phyloP scores from a whole-genome alignment of 2,113 vertebrate genomes.

The Benitochromis conjunctus region DNA sequence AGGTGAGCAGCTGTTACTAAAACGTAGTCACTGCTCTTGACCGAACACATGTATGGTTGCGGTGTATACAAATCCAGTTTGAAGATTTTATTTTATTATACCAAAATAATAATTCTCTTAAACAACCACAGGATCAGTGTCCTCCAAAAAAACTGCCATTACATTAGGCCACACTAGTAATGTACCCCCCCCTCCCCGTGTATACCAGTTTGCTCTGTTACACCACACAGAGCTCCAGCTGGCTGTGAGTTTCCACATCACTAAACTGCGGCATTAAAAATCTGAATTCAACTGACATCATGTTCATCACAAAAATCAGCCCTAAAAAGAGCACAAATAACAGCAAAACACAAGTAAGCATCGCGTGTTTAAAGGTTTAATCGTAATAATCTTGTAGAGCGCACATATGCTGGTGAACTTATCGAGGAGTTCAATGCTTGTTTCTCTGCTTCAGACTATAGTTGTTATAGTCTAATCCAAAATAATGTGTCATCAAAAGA shows the following conservation, averaged over 20 bases:
- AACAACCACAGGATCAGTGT: neutral
- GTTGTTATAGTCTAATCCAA: neutral
- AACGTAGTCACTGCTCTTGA: neutral
- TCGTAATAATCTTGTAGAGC: neutral
- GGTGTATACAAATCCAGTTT: neutral
- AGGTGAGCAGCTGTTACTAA: constrained; percentile 51
- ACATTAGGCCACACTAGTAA: neutral
- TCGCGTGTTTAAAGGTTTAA: neutral
- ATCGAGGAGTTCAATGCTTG: neutral
- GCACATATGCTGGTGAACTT: neutral
- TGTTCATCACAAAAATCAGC: neutral
- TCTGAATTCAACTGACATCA: neutral
- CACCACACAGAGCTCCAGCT: neutral
- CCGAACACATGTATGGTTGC: neutral
- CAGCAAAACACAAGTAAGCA: neutral
- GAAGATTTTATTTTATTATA: neutral
- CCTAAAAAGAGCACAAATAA: neutral
- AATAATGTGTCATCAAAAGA: neutral
- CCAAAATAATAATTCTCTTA: neutral
- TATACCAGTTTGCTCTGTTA: neutral
- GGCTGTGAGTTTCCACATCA: neutral
- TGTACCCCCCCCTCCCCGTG: neutral
- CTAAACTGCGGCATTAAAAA: neutral
- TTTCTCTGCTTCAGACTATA: neutral
- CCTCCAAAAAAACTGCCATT: neutral